Evolutionary conservation across 2,113 vertebrate genomes (phyloP).

Genomic region (Poeciliopsis prolifica): DNA sequence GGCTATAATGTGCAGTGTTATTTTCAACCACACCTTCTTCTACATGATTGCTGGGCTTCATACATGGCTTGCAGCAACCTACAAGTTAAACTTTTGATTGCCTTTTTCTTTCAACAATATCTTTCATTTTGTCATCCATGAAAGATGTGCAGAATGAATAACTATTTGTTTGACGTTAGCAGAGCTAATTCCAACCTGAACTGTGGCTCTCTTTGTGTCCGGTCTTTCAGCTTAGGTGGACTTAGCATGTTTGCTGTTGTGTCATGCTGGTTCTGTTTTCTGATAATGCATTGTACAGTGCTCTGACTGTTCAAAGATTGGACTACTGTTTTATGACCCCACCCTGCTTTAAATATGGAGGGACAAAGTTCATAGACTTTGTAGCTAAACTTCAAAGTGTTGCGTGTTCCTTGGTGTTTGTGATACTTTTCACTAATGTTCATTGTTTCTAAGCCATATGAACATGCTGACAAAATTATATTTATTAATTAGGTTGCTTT

Average conservation of each 20-base stretch:
- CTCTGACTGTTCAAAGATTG: too few species aligned
- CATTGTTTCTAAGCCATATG: neutral
- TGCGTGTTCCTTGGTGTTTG: neutral
- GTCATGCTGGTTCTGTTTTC: neutral
- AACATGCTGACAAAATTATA: neutral
- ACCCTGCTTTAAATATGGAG: neutral
- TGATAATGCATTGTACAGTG: too few species aligned
- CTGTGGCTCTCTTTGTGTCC: neutral
- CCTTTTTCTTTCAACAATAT: too few species aligned
- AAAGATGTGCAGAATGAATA: neutral
- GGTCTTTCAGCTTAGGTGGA: neutral
- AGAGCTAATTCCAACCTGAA: neutral
- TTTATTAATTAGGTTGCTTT: neutral
- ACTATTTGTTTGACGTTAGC: neutral
- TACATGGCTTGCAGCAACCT: neutral
- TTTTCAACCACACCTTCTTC: neutral
- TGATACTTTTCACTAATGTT: neutral
- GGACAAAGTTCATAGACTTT: neutral
- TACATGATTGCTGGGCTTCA: too few species aligned
- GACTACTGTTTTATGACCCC: too few species aligned
- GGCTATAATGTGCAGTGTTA: neutral
- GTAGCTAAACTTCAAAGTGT: neutral
- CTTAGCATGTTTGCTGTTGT: neutral
- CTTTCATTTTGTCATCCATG: too few species aligned
- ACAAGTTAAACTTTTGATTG: too few species aligned